Evolutionary conservation across 2,888 invertebrate species (phyloP).

Genomic region (Mythimna pallens): DNA sequence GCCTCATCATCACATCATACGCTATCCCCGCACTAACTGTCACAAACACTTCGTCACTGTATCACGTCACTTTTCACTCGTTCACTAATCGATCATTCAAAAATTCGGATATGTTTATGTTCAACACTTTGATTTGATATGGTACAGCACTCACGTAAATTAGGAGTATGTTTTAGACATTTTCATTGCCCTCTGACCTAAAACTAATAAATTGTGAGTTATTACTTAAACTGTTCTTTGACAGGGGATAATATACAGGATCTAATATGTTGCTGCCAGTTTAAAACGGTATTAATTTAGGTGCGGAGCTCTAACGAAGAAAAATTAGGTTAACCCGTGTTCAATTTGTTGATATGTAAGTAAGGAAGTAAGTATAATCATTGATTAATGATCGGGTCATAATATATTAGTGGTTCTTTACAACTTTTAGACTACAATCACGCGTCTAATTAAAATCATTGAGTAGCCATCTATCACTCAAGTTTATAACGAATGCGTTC

Average conservation of each 20-base stretch:
- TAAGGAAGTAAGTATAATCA: constrained; percentile 19
- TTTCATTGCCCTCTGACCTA: constrained; percentile 76
- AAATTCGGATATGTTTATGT: constrained; percentile 75
- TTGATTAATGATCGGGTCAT: constrained; percentile 23
- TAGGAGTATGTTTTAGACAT: constrained; percentile 70
- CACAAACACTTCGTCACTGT: constrained; percentile 60
- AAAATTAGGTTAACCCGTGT: constrained; percentile 18
- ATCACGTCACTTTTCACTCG: constrained; percentile 56
- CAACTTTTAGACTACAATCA: constrained; percentile 22
- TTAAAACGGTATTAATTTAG: constrained; percentile 7
- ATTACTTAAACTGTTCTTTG: constrained; percentile 63
- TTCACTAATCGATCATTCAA: constrained; percentile 64
- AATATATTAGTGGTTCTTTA: constrained; percentile 12
- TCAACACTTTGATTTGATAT: constrained; percentile 76
- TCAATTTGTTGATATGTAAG: constrained; percentile 20
- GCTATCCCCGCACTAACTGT: constrained; percentile 78
- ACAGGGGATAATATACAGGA: constrained; percentile 39
- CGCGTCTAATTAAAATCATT: constrained; percentile 24
- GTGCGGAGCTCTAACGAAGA: background rate
- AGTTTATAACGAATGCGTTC: constrained; percentile 29
- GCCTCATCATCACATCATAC: constrained; percentile 88
- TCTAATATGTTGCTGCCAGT: constrained; percentile 23
- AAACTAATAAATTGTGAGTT: constrained; percentile 72
- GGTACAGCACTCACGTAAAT: constrained; percentile 73
- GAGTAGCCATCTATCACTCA: constrained; percentile 37